Evolutionary conservation across 2,888 invertebrate species (phyloP).

Genomic region (Dichetophora obliterata): DNA sequence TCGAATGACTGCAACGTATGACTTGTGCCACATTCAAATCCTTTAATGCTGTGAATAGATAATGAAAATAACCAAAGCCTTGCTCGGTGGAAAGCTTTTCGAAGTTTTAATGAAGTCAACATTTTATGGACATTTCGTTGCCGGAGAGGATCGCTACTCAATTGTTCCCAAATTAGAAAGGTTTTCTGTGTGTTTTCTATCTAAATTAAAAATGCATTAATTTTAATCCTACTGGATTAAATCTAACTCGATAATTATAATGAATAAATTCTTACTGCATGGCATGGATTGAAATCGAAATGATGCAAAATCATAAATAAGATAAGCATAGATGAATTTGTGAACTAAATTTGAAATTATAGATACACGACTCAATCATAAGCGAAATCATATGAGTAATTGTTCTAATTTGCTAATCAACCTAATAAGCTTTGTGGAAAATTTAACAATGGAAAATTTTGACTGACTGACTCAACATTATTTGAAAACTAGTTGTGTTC

Average conservation of each 20-base stretch:
- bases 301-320: neutral
- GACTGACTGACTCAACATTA: too few relatives aligned
- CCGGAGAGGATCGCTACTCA: slow-evolving; percentile 90
- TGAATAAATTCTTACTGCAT: neutral
- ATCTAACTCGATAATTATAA: neutral
- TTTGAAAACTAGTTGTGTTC: too few relatives aligned
- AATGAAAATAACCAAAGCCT: slow-evolving; percentile 82
- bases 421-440: neutral
- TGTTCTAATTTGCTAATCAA: neutral
- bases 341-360: neutral
- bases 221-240: neutral
- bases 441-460: neutral
- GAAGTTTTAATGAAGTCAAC: slow-evolving; percentile 89
- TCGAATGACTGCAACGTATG: slow-evolving; percentile 22
- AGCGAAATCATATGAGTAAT: neutral
- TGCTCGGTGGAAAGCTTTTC: slow-evolving; percentile 87
- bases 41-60: slow-evolving; percentile 73
- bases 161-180: slow-evolving; percentile 88
- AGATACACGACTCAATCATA: neutral
- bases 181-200: slow-evolving; percentile 60
- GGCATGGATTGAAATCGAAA: slow-evolving; percentile 20
- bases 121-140: slow-evolving; percentile 99
- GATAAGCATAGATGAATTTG: neutral
- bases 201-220: neutral
- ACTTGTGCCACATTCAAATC: neutral